A percentile compares a stretch with the other conserved stretches of the same genome.
phyloP scores from a whole-genome alignment of 2,888 invertebrate genomes.

The Megamerina dolium region DNA sequence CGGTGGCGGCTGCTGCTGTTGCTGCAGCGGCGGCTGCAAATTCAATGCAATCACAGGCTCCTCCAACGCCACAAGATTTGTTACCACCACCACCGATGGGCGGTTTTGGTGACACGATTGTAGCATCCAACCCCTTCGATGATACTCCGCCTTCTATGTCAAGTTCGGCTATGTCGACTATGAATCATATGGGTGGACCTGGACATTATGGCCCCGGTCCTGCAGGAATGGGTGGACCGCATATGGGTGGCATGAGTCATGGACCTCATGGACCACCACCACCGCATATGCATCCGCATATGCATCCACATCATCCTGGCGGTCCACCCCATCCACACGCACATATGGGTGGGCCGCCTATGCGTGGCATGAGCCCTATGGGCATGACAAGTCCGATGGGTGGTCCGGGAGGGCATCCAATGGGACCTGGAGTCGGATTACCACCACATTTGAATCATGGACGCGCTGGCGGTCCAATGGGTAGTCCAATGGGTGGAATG shows the following conservation, averaged over 20 bases:
- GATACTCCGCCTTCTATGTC: conserved; percentile 67
- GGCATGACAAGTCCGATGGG: conserved; percentile 33
- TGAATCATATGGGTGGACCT: conserved; percentile 56
- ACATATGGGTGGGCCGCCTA: conserved; percentile 51
- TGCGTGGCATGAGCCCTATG: conserved; percentile 51
- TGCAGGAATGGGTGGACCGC: conserved; percentile 22
- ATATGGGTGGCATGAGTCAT: conserved; percentile 48
- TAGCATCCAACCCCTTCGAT: conserved; percentile 92
- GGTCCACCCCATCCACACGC: conserved; percentile 64
- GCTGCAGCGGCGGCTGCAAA: conserved; percentile 46
- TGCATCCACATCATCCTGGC: conserved; percentile 55
- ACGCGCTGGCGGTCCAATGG: conserved; percentile 42
- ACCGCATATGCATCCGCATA: conserved; percentile 28
- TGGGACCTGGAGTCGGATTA: conserved; percentile 40
- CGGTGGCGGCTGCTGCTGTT: conserved; percentile 48
- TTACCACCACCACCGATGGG: conserved; percentile 72
- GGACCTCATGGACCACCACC: conserved; percentile 49
- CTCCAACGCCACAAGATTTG: conserved; percentile 67
- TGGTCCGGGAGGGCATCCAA: conserved; percentile 33
- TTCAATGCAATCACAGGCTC: conserved; percentile 57
- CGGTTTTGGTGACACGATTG: conserved; percentile 88
- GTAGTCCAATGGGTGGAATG: conserved; percentile 56
- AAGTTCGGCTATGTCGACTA: conserved; percentile 55
- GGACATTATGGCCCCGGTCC: conserved; percentile 38
- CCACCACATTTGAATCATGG: conserved; percentile 48